Conservation (phyloP, 2,113 vertebrate genomes). For the Hippolais icterina region DNA sequence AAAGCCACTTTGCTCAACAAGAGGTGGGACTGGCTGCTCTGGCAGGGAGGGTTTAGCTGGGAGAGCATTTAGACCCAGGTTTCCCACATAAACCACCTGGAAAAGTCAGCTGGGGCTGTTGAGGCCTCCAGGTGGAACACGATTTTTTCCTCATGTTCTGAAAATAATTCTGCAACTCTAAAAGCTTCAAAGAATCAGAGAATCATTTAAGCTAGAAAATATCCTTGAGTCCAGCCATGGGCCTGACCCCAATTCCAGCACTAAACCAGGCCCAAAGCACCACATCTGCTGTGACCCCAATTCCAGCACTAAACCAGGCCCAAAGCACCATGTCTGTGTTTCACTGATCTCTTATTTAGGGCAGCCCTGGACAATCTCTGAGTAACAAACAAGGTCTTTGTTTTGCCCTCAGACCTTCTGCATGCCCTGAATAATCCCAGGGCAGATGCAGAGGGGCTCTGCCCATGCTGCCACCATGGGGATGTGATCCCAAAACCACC, state of each 20-base stretch:
- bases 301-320: not conserved
- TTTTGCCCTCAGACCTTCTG: not conserved
- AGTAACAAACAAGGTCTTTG: not conserved
- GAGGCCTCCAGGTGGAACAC: not conserved
- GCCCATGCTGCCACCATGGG: not conserved
- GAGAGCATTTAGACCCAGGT: not conserved
- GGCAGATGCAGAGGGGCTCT: not conserved
- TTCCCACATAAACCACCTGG: not conserved
- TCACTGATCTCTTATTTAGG: not conserved
- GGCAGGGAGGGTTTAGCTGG: not conserved
- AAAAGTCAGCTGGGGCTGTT: not conserved
- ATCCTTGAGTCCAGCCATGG: not conserved
- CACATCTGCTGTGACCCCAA: not conserved
- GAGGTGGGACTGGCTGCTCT: not conserved
- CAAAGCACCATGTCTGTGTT: fast-evolving
- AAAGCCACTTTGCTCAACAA: not conserved
- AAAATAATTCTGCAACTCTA: not conserved
- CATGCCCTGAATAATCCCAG: not conserved
- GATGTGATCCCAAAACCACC: not conserved
- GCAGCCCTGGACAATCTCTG: not conserved
- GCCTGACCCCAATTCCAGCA: not conserved
- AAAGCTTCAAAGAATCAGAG: not conserved
- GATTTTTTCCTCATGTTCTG: not conserved
- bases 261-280: not conserved
- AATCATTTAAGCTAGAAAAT: not conserved